Base-by-base conservation (phyloP, 2,888 invertebrate species). In the Choreutis nemorana region DNA sequence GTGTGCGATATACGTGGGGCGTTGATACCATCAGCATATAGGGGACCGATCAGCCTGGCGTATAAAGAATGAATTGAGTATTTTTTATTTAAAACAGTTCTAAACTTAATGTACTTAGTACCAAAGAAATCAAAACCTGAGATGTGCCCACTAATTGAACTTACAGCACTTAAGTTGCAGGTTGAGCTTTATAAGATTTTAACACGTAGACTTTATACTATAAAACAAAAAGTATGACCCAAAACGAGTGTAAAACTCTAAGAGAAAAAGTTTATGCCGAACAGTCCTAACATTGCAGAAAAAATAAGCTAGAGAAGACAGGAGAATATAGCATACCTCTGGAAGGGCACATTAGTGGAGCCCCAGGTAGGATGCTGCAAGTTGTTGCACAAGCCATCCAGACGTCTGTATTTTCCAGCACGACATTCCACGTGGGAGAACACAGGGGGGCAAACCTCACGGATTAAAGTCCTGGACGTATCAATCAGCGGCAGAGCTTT, bases 281-380 rank as follows among this genome's bases (percentile, higher is more conserved):
- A 30, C 28, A 36, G 28, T 23, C 6, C n/a, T 20, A 20, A n/a
- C n/a, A 20, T 20, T 20, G n/a, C n/a, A n/a, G n/a, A n/a, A 33
- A 16, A 28, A 6, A 3, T 10, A 9, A 12, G n/a, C n/a, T n/a
- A n/a, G n/a, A n/a, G n/a, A n/a, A n/a, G n/a, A n/a, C n/a, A n/a
- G n/a, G n/a, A 15, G 5, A 13, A n/a, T n/a, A n/a, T n/a, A n/a
- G 11, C 26, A 40, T 58, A 78, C 84, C 94, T 88, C 45, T 90
- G 88, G 73, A 94, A 94, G 1, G 93, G 91, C 7, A 92, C 84
- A 61, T 89, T 87, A 2, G 87, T 85, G 8, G 94, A 87, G 1
- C 94, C 94, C 94, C 94, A 94, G 0, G 91, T 91, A 0, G 94
- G 94, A 64, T 94, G 88, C 36, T 89, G 84, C 48, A 94, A 72